Base-by-base conservation (phyloP, 2,113 vertebrate genomes). In the Rhombomys opimus region DNA sequence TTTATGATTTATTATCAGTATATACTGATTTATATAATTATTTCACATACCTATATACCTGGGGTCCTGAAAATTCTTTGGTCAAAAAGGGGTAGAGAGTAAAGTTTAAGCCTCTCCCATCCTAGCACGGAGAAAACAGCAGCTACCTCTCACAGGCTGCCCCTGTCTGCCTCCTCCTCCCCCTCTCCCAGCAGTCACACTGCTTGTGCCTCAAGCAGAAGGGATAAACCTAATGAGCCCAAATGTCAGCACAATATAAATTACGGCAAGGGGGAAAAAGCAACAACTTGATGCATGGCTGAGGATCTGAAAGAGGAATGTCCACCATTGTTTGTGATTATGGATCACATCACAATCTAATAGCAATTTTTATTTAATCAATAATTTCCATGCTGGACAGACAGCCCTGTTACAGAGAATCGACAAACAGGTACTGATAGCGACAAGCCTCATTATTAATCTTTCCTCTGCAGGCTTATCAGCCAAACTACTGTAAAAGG, bases 321-420 rank as follows among this genome's bases (percentile, higher is more conserved):
- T 99, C 98, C 98, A 97, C 98, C 98, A 98, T 98, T 98, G 98
- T 99, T 98, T 99, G 98, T 98, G 98, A 99, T 99, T 99, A 99
- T 99, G 98, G 99, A 99, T 99, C 99, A 99, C 99, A 99, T 99
- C 99, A 98, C 99, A 98, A 99, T 99, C 99, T 99, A 99, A 99
- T 99, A 99, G 99, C 99, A 99, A 99, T 99, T 99, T 99, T 99
- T 99, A 99, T 99, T 99, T 99, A 99, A 99, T 99, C 99, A 99
- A 99, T 99, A 99, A 99, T 99, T 99, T 99, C 99, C 99, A 99
- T 99, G 99, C 99, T 99, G 99, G 99, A 99, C 99, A 99, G 99
- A 99, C 99, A 99, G 99, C 98, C 98, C 98, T 98, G 98, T 99
- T 99, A 98, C 98, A 98, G 98, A 98, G 99, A 99, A 99, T 99